These are phyloP conservation scores for Caenorhabditis sp. DNA, from an alignment of 2,888 invertebrate genomes.

Conservation along the genomic window DNA sequence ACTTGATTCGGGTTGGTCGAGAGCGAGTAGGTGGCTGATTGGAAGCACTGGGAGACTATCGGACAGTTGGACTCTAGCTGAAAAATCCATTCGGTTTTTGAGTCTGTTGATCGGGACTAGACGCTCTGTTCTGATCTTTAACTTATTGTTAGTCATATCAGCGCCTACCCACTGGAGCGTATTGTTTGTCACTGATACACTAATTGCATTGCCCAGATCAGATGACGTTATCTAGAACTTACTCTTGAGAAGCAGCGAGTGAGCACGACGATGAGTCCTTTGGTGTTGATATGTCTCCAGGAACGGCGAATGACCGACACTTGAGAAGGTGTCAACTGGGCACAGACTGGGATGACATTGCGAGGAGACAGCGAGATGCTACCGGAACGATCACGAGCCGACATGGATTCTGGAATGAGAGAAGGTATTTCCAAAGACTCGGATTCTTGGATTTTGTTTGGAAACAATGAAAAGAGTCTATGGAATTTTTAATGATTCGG, in stretches of 20 bases:
- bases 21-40: slow-evolving; percentile 65
- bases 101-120: too few species aligned
- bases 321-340: slow-evolving; percentile 71
- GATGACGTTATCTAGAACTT: slow-evolving; percentile 10
- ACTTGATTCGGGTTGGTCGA: slow-evolving; percentile 63
- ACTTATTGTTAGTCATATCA: too few species aligned
- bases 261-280: slow-evolving; percentile 76
- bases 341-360: slow-evolving; percentile 68
- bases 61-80: slow-evolving; percentile 70
- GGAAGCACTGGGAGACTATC: slow-evolving; percentile 67
- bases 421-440: not conserved
- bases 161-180: slow-evolving; percentile 11
- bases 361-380: slow-evolving; percentile 64
- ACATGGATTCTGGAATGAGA: slow-evolving; percentile 51
- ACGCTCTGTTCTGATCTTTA: too few species aligned
- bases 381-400: slow-evolving; percentile 65
- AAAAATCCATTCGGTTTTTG: too few species aligned
- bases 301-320: slow-evolving; percentile 74
- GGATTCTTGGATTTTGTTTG: too few species aligned
- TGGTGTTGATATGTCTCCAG: slow-evolving; percentile 82
- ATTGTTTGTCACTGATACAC: too few species aligned
- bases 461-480: not conserved
- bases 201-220: too few species aligned
- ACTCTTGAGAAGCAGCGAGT: slow-evolving; percentile 78
- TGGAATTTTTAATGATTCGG: slow-evolving; percentile 12